Evolutionary conservation across 2,113 vertebrate genomes (phyloP).

Genomic region (Neopipo cinnamomea): DNA sequence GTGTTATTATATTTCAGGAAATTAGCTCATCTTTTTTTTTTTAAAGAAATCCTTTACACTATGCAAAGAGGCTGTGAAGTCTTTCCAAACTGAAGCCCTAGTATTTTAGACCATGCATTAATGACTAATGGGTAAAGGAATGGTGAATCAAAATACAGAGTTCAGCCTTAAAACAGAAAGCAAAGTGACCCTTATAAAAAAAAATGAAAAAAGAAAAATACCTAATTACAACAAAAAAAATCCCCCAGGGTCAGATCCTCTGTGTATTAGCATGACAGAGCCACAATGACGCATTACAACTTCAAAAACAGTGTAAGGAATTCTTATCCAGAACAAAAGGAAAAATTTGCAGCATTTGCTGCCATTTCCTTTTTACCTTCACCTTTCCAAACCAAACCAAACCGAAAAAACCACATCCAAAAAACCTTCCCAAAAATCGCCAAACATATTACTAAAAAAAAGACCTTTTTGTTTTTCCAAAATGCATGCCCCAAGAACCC

Average conservation of each 20-base stretch:
- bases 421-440: background rate
- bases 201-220: background rate
- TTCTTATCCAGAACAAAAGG: background rate
- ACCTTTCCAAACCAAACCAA: background rate
- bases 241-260: background rate
- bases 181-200: background rate
- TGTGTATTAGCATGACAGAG: background rate
- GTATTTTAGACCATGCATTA: background rate
- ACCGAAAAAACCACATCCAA: background rate
- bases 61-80: background rate
- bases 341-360: background rate
- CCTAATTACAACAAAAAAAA: background rate
- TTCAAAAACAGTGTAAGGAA: background rate
- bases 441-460: background rate
- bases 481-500: background rate
- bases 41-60: background rate
- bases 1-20: conserved; percentile 15
- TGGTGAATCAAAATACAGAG: background rate
- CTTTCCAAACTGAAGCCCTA: background rate
- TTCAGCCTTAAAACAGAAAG: background rate
- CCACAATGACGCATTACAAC: background rate
- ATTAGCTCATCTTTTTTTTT: background rate
- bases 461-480: background rate
- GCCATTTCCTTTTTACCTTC: background rate
- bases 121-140: conserved; percentile 4